Evolutionary conservation across 2,888 invertebrate species (phyloP).

Genomic region (Drosophila infuscata): DNA sequence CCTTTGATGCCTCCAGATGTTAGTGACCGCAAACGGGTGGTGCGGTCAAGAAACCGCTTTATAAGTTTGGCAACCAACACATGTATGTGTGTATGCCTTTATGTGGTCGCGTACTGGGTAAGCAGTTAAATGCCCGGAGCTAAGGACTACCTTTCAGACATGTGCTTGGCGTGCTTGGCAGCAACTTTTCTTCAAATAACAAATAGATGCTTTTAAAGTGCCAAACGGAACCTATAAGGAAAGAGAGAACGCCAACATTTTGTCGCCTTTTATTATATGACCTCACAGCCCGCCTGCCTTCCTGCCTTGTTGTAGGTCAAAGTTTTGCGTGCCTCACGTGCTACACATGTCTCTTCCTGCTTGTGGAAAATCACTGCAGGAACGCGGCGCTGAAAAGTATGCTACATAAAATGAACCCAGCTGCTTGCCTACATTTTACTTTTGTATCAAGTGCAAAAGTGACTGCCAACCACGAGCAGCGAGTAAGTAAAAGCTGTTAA

Average conservation of each 20-base stretch:
- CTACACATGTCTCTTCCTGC: conserved; percentile 32
- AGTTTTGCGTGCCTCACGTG: conserved; percentile 48
- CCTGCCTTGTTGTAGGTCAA: conserved; percentile 37
- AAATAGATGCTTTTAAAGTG: conserved; percentile 65
- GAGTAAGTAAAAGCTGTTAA: conserved; percentile 76
- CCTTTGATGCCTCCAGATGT: conserved; percentile 3
- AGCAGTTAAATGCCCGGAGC: conserved; percentile 33
- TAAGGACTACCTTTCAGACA: conserved; percentile 34
- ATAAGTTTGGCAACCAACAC: conserved; percentile 43
- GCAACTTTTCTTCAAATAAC: conserved; percentile 49
- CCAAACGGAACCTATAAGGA: conserved; percentile 48
- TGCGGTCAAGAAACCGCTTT: conserved; percentile 41
- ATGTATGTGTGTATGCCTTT: conserved; percentile 28
- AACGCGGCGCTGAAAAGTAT: conserved; percentile 47
- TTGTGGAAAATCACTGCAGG: conserved; percentile 58
- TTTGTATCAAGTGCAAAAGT: conserved; percentile 67
- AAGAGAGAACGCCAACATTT: conserved; percentile 58
- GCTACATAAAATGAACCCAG: conserved; percentile 45
- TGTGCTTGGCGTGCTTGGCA: conserved; percentile 1
- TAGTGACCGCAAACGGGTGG: conserved; percentile 42
- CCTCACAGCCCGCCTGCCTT: neutral
- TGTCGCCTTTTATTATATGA: conserved; percentile 64
- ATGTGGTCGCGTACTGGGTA: conserved; percentile 45
- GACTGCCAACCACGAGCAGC: conserved; percentile 54
- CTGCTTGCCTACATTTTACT: conserved; percentile 56